Conservation (phyloP, 2,113 vertebrate genomes). For the Fregata magnificens region DNA sequence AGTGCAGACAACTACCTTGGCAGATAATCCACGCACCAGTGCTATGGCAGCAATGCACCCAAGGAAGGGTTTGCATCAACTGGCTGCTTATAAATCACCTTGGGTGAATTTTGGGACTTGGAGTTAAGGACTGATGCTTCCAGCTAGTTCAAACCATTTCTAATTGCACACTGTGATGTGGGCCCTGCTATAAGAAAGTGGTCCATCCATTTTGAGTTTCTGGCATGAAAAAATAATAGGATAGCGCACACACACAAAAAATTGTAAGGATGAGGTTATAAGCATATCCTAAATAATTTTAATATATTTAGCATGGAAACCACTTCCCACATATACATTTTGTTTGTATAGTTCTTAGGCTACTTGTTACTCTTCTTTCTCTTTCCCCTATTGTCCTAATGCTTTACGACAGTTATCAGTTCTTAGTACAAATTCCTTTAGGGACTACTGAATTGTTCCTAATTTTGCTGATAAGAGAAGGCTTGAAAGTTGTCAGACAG, state of each 20-base stretch:
- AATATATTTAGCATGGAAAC: neutral
- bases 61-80: neutral
- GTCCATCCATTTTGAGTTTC: neutral
- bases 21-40: neutral
- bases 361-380: neutral
- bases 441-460: neutral
- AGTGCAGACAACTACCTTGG: neutral
- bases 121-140: neutral
- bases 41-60: neutral
- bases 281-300: neutral
- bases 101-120: neutral
- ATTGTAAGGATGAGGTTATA: neutral
- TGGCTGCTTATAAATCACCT: neutral
- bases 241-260: neutral
- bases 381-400: neutral
- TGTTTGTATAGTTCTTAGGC: neutral
- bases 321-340: neutral
- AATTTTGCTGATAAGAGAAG: neutral
- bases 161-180: neutral
- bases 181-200: neutral
- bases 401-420: neutral
- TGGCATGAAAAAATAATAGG: neutral
- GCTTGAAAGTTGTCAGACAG: neutral
- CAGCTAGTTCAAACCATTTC: neutral
- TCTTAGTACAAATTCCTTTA: neutral